These are phyloP conservation scores for Nasonia vitripennis DNA, from an alignment of 1,140 invertebrate genomes.

Conservation along the genomic window DNA sequence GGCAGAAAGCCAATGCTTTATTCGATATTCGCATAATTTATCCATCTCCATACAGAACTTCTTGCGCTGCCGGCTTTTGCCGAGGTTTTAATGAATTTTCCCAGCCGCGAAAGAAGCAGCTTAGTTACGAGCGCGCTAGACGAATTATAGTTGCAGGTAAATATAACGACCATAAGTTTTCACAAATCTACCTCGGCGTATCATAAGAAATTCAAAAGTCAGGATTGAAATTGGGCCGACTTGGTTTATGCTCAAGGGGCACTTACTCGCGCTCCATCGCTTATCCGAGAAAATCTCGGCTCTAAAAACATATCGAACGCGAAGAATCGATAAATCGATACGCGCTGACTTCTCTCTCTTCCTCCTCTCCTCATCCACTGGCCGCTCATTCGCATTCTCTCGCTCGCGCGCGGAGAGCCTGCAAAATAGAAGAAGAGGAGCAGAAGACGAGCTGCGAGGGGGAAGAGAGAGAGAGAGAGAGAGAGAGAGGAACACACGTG, in stretches of 20 bases:
- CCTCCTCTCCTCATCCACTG: not conserved
- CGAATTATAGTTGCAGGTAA: not conserved
- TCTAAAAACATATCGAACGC: constrained; percentile 46
- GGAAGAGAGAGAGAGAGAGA: not conserved
- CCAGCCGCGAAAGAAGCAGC: not conserved
- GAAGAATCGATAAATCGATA: constrained; percentile 49
- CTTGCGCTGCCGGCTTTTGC: constrained; percentile 1
- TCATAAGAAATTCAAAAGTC: constrained; percentile 34
- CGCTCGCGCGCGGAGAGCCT: not conserved
- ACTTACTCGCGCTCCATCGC: not conserved
- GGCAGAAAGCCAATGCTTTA: constrained; percentile 39
- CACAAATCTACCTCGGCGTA: not conserved
- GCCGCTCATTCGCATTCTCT: constrained; percentile 34
- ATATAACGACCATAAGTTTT: not conserved
- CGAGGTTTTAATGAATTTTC: constrained; percentile 36
- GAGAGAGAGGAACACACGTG: constrained; percentile 35
- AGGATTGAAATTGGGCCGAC: constrained; percentile 31
- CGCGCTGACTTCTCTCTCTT: not conserved
- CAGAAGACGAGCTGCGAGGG: not conserved
- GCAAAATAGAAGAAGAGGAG: constrained; percentile 21
- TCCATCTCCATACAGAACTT: constrained; percentile 7
- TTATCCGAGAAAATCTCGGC: constrained; percentile 41
- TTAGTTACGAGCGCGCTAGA: not conserved
- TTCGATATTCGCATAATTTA: constrained; percentile 45
- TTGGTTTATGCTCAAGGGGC: not conserved